phyloP scores from a whole-genome alignment of 2,888 invertebrate genomes.

The Sarcophaga subvicina region DNA sequence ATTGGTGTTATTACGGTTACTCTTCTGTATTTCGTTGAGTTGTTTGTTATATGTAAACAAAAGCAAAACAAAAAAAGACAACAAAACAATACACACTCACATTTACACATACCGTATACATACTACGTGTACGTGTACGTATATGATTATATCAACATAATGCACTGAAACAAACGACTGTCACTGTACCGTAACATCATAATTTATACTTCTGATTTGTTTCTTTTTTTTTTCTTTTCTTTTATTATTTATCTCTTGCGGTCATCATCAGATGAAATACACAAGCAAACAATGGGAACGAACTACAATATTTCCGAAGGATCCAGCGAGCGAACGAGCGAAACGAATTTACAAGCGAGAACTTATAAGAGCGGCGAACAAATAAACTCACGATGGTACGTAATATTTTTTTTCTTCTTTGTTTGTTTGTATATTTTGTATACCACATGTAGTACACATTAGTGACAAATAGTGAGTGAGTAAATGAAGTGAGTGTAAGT shows the following conservation, averaged over 20 bases:
- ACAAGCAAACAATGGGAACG: slow-evolving; percentile 9
- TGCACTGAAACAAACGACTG: slow-evolving; percentile 41
- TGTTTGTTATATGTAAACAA: background rate
- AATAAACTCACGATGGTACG: slow-evolving; percentile 50
- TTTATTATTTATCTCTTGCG: slow-evolving; percentile 10
- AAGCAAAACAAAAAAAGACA: background rate
- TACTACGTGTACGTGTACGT: background rate
- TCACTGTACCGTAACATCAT: slow-evolving; percentile 43
- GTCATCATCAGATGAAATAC: slow-evolving; percentile 35
- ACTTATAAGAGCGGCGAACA: slow-evolving; percentile 33
- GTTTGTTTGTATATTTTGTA: background rate
- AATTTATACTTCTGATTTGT: background rate
- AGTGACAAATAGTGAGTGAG: slow-evolving; percentile 11
- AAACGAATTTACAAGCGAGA: background rate
- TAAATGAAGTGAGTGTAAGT: slow-evolving; percentile 21
- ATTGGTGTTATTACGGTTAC: background rate
- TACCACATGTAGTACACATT: background rate
- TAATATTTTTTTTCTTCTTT: slow-evolving; percentile 10
- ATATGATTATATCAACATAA: background rate
- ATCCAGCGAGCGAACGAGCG: slow-evolving; percentile 19
- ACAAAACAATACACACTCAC: background rate
- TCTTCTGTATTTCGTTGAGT: background rate
- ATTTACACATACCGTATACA: background rate
- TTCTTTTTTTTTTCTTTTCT: slow-evolving; percentile 7
- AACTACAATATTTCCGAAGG: background rate